Evolutionary conservation across 2,888 invertebrate species (phyloP), one percentile per base, ranked within the genome.

Genomic region (Matsumyia berberina): DNA sequence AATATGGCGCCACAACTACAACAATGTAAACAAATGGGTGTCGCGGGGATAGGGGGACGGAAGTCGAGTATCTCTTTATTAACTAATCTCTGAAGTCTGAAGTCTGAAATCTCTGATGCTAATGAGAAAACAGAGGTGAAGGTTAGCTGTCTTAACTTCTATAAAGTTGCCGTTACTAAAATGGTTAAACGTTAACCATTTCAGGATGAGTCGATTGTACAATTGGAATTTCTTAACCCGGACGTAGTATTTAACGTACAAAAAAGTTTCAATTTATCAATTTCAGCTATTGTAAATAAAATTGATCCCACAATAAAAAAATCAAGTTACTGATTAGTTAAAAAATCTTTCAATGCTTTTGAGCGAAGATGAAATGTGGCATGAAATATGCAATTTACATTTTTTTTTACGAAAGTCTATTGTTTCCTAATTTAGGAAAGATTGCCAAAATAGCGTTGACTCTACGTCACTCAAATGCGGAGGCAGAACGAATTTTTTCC

Each of bases 141-240:
- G 17, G 4, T 17, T 1, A 44, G 9, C 15, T 44, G 5, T 12
- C 44, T 60, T 4, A 60, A 19, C 17, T 60, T 60, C 29, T 60
- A 58, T 24, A 58, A 58, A 58, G n/a, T 12, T n/a, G 39, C 58
- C 7, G 17, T 58, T n/a, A 9, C n/a, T 24, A 29, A 58, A 42
- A 42, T 42, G 42, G 29, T 60, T 2, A 42, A 42, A 15, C 60
- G 60, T 12, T 60, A 42, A 17, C 60, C 60, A 44, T 62, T 62
- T 46, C 44, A 44, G 5, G 60, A 62, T 44, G 31, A n/a, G n/a
- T n/a, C n/a, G n/a, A n/a, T n/a, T n/a, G n/a, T n/a, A n/a, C 60
- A 62, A 62, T 31, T 62, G 60, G 60, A 62, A 42, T 44, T 62
- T 29, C 60, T 44, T 24, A 44, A 12, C 35, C 60, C 60, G 7